These are phyloP conservation scores for Dynastes maya DNA, from an alignment of 2,888 invertebrate species.

Conservation along the genomic window DNA sequence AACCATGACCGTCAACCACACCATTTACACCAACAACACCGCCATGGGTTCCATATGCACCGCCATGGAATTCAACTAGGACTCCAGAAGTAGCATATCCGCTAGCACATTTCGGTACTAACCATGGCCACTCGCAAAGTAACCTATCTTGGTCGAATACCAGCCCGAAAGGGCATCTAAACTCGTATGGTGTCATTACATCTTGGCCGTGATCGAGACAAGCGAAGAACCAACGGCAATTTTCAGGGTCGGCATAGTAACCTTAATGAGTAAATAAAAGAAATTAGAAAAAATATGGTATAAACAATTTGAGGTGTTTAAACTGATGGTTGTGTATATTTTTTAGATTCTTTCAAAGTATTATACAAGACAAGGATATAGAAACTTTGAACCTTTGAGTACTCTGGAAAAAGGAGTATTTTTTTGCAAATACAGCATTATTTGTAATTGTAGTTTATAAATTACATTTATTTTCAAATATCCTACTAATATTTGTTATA, in stretches of 20 bases:
- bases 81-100: slow-evolving; percentile 65
- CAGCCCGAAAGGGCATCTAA: slow-evolving; percentile 85
- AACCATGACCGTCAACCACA: background rate
- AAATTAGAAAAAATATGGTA: too few species aligned
- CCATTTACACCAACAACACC: slow-evolving; percentile 18
- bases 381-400: too few species aligned
- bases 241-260: slow-evolving; percentile 86
- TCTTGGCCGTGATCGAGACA: slow-evolving; percentile 82
- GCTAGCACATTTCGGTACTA: slow-evolving; percentile 73
- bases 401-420: too few species aligned
- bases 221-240: slow-evolving; percentile 89
- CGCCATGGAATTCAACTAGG: slow-evolving; percentile 50
- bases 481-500: too few species aligned
- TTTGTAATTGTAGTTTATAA: too few species aligned
- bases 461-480: too few species aligned
- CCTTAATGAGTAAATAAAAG: slow-evolving; percentile 68
- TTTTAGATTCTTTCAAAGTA: too few species aligned
- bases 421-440: too few species aligned
- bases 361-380: too few species aligned
- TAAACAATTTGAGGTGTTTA: too few species aligned
- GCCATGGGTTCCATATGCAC: slow-evolving; percentile 40
- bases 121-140: slow-evolving; percentile 87
- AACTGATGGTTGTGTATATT: too few species aligned
- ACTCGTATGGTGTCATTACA: slow-evolving; percentile 81
- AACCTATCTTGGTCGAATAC: slow-evolving; percentile 82